phyloP scores from a whole-genome alignment of 2,888 invertebrate genomes.

The Anaspis maculata region DNA sequence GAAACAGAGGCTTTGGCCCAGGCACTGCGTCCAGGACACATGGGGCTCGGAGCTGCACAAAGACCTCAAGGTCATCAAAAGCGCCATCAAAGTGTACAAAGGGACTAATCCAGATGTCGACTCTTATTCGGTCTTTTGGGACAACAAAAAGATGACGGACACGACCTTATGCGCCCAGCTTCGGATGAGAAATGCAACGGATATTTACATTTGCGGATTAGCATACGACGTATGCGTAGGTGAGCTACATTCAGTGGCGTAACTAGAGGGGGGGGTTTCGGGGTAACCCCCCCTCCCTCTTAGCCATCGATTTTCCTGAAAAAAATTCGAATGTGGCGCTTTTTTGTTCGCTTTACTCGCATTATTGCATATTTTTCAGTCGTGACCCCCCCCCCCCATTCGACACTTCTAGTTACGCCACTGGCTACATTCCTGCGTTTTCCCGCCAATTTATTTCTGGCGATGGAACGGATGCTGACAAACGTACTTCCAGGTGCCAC shows the following conservation, averaged over 20 bases:
- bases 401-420: background rate
- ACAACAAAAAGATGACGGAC: slow-evolving; percentile 86
- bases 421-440: too few species aligned
- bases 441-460: too few species aligned
- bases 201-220: slow-evolving; percentile 89
- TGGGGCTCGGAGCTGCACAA: slow-evolving; percentile 93
- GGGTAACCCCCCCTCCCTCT: too few species aligned
- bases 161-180: slow-evolving; percentile 78
- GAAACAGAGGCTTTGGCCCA: slow-evolving; percentile 89
- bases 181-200: slow-evolving; percentile 71
- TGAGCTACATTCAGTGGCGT: too few species aligned
- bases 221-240: slow-evolving; percentile 95
- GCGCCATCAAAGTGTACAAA: slow-evolving; percentile 75
- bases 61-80: slow-evolving; percentile 72
- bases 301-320: too few species aligned
- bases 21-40: slow-evolving; percentile 91
- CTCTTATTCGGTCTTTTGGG: slow-evolving; percentile 97
- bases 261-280: too few species aligned
- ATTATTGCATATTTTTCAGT: too few species aligned
- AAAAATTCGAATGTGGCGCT: too few species aligned
- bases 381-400: too few species aligned
- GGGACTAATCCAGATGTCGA: slow-evolving; percentile 93
- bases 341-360: slow-evolving; percentile 25
- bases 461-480: too few species aligned
- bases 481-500: slow-evolving; percentile 75